These are phyloP conservation scores for Danaus melanippus DNA, from an alignment of 1,140 invertebrate species.

Conservation along the genomic window DNA sequence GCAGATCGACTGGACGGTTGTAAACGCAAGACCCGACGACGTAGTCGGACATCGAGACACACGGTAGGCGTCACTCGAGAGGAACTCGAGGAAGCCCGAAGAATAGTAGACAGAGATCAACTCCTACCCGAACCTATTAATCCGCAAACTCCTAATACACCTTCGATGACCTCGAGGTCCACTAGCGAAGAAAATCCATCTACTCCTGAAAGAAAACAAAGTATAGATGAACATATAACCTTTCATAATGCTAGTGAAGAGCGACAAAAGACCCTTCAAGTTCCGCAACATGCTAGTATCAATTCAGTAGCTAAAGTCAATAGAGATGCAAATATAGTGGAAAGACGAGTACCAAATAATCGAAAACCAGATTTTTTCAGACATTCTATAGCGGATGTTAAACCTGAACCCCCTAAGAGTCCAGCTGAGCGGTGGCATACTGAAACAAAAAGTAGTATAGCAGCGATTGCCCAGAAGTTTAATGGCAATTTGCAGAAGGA, in stretches of 20 bases:
- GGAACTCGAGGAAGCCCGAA: constrained; percentile 82
- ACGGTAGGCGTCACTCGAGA: constrained; percentile 86
- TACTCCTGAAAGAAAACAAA: constrained; percentile 44
- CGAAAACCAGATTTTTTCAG: constrained; percentile 50
- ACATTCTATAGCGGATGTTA: constrained; percentile 48
- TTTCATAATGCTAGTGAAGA: constrained; percentile 46
- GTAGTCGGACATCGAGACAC: constrained; percentile 76
- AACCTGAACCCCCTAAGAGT: constrained; percentile 21
- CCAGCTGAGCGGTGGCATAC: constrained; percentile 35
- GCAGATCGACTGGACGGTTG: constrained; percentile 52
- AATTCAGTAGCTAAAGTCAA: constrained; percentile 37
- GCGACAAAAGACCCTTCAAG: constrained; percentile 38
- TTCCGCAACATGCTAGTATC: constrained; percentile 44
- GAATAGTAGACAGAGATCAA: constrained; percentile 79
- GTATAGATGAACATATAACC: constrained; percentile 40
- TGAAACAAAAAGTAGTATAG: constrained; percentile 49
- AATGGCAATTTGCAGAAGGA: constrained; percentile 39
- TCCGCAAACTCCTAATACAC: constrained; percentile 15
- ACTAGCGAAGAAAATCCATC: constrained; percentile 27
- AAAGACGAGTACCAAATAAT: constrained; percentile 32
- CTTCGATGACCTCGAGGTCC: constrained; percentile 22
- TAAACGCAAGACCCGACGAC: constrained; percentile 42
- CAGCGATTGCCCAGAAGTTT: constrained; percentile 58
- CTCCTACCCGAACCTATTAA: constrained; percentile 35
- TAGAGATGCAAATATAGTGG: constrained; percentile 34